phyloP scores from a whole-genome alignment of 2,113 vertebrate species.

The Sphaerodactylus townsendi region DNA sequence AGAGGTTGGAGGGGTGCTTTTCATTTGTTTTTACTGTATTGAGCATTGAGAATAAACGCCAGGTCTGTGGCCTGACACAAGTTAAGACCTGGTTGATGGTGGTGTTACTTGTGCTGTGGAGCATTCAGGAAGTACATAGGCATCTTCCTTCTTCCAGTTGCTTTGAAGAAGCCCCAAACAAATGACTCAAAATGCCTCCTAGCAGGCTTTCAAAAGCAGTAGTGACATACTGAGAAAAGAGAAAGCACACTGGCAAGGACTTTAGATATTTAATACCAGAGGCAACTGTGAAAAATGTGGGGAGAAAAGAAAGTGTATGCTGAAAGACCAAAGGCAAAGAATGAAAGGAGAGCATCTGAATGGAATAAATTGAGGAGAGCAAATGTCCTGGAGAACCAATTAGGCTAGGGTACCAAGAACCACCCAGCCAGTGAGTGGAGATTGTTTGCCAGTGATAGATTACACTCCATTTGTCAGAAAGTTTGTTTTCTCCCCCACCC shows the following conservation, averaged over 20 bases:
- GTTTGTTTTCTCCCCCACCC: neutral
- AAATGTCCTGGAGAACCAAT: neutral
- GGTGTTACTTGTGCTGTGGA: neutral
- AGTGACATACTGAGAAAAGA: conserved; percentile 14
- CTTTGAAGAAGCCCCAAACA: neutral
- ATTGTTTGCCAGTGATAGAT: neutral
- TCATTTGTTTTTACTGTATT: too few species aligned
- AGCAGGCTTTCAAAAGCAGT: conserved; percentile 48
- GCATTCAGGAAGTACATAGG: rapidly evolving
- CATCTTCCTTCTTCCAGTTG: neutral
- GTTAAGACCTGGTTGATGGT: neutral
- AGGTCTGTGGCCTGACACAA: neutral
- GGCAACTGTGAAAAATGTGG: conserved; percentile 32
- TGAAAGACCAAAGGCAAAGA: neutral
- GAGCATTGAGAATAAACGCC: too few species aligned
- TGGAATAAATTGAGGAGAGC: too few species aligned
- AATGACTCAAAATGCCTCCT: conserved; percentile 1
- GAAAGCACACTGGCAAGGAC: conserved; percentile 15
- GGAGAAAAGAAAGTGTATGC: neutral
- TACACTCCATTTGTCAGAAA: neutral
- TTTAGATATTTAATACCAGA: neutral
- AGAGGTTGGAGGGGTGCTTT: too few species aligned
- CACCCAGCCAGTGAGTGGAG: neutral
- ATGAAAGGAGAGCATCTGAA: neutral
- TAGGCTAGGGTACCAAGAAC: neutral